phyloP scores from a whole-genome alignment of 2,113 vertebrate species.

The Leucoraja erinaceus region DNA sequence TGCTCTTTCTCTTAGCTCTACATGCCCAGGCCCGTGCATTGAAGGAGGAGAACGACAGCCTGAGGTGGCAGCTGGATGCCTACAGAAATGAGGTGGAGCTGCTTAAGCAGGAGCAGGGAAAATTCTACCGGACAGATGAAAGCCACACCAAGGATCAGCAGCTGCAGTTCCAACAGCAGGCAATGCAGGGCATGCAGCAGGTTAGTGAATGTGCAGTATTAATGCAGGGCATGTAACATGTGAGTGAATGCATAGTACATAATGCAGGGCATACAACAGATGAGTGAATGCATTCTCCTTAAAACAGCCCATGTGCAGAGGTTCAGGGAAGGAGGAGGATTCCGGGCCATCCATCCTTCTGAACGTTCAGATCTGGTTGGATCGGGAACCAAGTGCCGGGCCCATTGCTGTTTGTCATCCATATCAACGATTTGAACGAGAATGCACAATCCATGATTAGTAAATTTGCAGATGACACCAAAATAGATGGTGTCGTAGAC shows the following conservation, averaged over 20 bases:
- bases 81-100: slow-evolving; percentile 91
- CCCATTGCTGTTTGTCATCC: too few relatives aligned
- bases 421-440: too few relatives aligned
- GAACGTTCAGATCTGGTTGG: not conserved
- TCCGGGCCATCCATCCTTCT: too few relatives aligned
- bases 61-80: slow-evolving; percentile 89
- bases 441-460: too few relatives aligned
- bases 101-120: slow-evolving; percentile 79
- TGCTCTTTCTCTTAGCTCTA: slow-evolving; percentile 55
- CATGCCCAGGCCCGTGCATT: slow-evolving; percentile 74
- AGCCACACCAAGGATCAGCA: slow-evolving; percentile 71
- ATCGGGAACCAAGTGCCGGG: not conserved
- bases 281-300: not conserved
- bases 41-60: slow-evolving; percentile 90
- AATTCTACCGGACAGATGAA: slow-evolving; percentile 64
- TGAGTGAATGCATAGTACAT: not conserved
- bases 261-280: not conserved
- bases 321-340: too few relatives aligned
- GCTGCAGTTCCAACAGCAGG: slow-evolving; percentile 82
- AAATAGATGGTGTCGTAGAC: too few relatives aligned
- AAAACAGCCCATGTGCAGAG: not conserved
- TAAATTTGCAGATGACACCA: too few relatives aligned
- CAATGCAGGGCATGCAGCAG: slow-evolving; percentile 88
- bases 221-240: not conserved
- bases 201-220: slow-evolving; percentile 54